These are phyloP conservation scores for Andinoacara biseriatus DNA, from an alignment of 2,113 vertebrate species.

Conservation along the genomic window DNA sequence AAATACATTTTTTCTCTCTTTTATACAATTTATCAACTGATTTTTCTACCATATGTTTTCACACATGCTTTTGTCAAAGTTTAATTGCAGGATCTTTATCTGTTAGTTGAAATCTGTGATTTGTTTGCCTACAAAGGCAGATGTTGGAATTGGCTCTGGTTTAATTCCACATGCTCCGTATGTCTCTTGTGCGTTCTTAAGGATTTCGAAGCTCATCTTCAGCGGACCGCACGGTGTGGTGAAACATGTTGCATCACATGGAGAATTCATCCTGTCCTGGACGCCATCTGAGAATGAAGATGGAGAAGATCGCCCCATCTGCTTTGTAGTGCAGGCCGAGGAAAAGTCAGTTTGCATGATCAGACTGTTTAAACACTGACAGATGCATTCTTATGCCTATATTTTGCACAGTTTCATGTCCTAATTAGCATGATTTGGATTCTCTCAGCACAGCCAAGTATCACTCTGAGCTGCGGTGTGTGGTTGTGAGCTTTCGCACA, in stretches of 20 bases:
- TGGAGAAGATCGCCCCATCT: constrained; percentile 35
- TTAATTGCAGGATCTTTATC: fast-evolving
- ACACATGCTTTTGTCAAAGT: neutral
- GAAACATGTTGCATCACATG: neutral
- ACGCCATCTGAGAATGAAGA: neutral
- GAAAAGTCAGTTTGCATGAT: neutral
- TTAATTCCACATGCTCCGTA: neutral
- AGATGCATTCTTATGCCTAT: too few relatives aligned
- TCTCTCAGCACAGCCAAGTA: fast-evolving
- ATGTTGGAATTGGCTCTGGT: neutral
- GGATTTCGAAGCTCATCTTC: neutral
- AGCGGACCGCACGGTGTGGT: constrained; percentile 9
- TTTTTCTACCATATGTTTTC: too few relatives aligned
- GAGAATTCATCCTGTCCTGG: neutral
- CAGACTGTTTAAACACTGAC: too few relatives aligned
- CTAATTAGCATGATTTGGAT: neutral
- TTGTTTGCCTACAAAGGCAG: neutral
- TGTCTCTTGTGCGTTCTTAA: neutral
- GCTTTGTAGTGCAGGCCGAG: constrained; percentile 37
- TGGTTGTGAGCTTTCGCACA: neutral
- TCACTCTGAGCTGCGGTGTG: constrained; percentile 1
- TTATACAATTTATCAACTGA: too few relatives aligned
- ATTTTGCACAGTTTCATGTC: fast-evolving
- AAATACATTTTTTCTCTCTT: neutral
- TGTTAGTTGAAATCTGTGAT: too few relatives aligned